Conservation (phyloP, 2,797 vertebrate species). For the Petrocephalus schoutedeni region DNA sequence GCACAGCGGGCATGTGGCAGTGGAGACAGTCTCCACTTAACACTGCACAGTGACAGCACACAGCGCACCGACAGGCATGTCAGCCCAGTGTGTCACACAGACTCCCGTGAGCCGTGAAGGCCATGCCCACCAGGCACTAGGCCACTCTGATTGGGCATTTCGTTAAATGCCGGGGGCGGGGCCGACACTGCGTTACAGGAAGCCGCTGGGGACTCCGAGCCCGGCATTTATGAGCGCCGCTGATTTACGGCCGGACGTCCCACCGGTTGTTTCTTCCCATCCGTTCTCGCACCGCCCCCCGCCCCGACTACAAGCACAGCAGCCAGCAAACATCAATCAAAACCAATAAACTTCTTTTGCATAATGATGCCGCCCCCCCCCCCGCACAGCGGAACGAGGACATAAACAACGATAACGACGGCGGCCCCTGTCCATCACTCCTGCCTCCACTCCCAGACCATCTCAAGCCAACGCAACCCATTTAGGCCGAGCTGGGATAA, state of each 20-base stretch:
- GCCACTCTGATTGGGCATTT: background rate
- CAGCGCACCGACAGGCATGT: background rate
- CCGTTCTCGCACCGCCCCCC: background rate
- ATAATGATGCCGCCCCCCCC: conserved; percentile 14
- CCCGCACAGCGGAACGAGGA: background rate
- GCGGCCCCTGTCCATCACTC: background rate
- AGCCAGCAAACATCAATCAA: conserved; percentile 24
- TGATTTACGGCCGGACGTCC: background rate
- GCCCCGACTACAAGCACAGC: background rate
- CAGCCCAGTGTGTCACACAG: background rate
- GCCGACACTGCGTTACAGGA: background rate
- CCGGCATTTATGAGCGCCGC: background rate
- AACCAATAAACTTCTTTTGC: conserved; percentile 18
- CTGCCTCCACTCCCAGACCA: conserved; percentile 29
- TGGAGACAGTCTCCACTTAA: background rate
- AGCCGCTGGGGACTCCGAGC: background rate
- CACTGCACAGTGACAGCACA: background rate
- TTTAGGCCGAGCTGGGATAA: background rate
- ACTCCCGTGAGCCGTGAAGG: background rate
- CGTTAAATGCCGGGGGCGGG: background rate
- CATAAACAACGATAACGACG: background rate
- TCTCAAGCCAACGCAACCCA: background rate
- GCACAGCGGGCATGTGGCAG: background rate
- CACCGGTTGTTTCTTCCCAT: background rate
- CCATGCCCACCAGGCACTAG: background rate